Evolutionary conservation across 1,140 invertebrate genomes (phyloP), one percentile per base, ranked within the genome.

Genomic region (Pseudomyrmex concolor): DNA sequence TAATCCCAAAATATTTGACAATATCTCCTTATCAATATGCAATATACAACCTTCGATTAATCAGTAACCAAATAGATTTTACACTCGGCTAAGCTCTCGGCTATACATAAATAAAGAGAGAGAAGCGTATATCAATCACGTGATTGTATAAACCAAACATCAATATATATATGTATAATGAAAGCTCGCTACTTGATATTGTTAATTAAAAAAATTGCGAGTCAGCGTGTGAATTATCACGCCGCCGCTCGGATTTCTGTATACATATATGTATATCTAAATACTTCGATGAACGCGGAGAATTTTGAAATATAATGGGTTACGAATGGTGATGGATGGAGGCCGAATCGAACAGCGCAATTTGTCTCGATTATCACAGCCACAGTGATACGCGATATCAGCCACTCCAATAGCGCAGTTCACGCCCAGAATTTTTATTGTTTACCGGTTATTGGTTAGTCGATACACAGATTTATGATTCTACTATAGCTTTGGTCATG

Each of bases 291-390:
- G 54, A 22, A 50, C 55, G 43, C 19, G 8, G 54, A 70, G 19
- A 80, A 70, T 80, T 70, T 68, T 50, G 54, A 70, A 59, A 70
- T 80, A 59, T 71, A 71, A 80, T 80, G 12, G 70, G 19, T n/a
- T 25, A 45, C 22, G 66, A 80, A 80, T 71, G 19, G 43, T 71
- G 66, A 80, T 70, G 45, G 67, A 80, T 80, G 66, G 66, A 54
- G 54, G 66, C 55, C 54, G 76, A 80, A 80, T 80, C 22, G 64
- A 78, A 70, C 64, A 66, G 43, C 54, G 76, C 76, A 71, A 80
- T 80, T 80, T 80, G 76, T 80, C 76, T 80, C 76, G 76, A 80
- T 80, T 80, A 80, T 80, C 76, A 80, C 76, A 71, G 76, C 54
- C 55, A 60, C 60, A 71, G 66, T 70, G 76, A 80, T 80, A 80